Evolutionary conservation across 2,888 invertebrate genomes (phyloP).

Genomic region (Aromia moschata): DNA sequence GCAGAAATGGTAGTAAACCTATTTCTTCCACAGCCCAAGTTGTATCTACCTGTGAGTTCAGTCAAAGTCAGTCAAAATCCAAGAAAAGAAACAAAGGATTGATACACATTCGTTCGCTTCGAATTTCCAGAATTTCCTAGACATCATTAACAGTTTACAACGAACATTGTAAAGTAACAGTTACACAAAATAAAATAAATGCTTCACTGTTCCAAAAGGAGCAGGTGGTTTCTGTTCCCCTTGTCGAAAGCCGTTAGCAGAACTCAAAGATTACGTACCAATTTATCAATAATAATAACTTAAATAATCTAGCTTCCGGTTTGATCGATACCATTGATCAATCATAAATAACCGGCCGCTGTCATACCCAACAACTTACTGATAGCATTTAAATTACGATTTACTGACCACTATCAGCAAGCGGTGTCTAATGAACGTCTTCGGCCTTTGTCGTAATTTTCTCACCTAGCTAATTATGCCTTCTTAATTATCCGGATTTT

Average conservation of each 20-base stretch:
- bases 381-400: constrained; percentile 14
- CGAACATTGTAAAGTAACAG: too few relatives aligned
- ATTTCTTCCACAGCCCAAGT: too few relatives aligned
- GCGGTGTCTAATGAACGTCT: background rate
- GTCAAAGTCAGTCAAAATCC: too few relatives aligned
- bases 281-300: background rate
- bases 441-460: background rate
- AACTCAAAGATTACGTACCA: background rate
- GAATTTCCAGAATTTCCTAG: too few relatives aligned
- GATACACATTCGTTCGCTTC: too few relatives aligned
- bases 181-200: too few relatives aligned
- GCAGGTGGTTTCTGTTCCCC: too few relatives aligned
- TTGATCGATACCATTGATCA: constrained; percentile 5
- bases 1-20: too few relatives aligned
- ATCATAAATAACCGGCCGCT: constrained; percentile 4
- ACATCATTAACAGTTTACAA: too few relatives aligned
- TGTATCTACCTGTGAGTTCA: too few relatives aligned
- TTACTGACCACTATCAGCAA: background rate
- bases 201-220: too few relatives aligned
- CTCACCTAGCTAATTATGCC: background rate
- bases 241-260: background rate
- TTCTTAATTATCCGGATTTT: constrained; percentile 1
- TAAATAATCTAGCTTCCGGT: constrained; percentile 12
- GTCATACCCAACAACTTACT: constrained; percentile 4
- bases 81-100: too few relatives aligned